Conservation (phyloP, 30 jellyfish, hydroid and myxozoan species). For the Cassiopea andromeda region DNA sequence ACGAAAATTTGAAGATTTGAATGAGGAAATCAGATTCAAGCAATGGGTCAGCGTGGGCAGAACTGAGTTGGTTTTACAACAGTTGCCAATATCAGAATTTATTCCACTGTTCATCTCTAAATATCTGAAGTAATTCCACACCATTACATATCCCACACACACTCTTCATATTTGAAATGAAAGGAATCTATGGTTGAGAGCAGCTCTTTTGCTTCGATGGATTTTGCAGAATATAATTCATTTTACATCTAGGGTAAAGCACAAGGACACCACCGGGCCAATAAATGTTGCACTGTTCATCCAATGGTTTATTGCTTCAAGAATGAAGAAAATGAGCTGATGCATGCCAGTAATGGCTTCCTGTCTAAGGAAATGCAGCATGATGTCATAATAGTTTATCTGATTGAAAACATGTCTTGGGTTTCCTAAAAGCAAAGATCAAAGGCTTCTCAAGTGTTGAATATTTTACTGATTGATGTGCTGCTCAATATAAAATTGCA, state of each 20-base stretch:
- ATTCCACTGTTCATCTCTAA: neutral
- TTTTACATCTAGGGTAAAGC: neutral
- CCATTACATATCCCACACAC: neutral
- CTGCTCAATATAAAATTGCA: neutral
- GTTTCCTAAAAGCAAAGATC: neutral
- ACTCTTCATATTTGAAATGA: neutral
- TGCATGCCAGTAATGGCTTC: neutral
- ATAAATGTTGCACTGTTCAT: neutral
- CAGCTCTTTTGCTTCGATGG: neutral
- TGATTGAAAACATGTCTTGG: neutral
- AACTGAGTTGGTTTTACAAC: neutral
- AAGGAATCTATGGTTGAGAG: neutral
- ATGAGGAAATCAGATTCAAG: neutral
- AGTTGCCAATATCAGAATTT: neutral
- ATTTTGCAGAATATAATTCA: neutral
- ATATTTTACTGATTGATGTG: neutral
- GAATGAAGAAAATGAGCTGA: neutral
- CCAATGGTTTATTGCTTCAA: neutral
- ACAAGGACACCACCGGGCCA: neutral
- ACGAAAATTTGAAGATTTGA: neutral
- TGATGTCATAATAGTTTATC: neutral
- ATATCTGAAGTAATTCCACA: neutral
- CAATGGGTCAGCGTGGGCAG: neutral
- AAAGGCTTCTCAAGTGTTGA: neutral
- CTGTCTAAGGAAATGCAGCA: neutral